Evolutionary conservation across 1,140 invertebrate species (phyloP).

Genomic region (Sipha flava): DNA sequence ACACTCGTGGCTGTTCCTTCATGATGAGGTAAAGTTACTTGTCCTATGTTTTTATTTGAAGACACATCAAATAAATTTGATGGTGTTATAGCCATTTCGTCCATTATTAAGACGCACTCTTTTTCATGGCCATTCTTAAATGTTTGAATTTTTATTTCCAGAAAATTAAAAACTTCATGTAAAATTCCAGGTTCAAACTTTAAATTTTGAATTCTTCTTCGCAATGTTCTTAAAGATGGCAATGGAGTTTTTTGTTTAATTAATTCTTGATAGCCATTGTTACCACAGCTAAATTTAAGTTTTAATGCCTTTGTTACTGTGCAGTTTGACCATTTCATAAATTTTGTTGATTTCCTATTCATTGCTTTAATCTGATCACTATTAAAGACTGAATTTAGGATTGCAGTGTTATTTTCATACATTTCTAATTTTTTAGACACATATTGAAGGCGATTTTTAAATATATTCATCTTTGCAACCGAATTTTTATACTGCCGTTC

Average conservation of each 20-base stretch:
- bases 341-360: too few species aligned
- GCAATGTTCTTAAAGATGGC: constrained; percentile 30
- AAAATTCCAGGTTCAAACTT: constrained; percentile 31
- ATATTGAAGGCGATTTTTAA: too few species aligned
- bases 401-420: too few species aligned
- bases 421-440: too few species aligned
- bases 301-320: too few species aligned
- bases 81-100: constrained; percentile 30
- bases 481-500: too few species aligned
- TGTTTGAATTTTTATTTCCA: constrained; percentile 19
- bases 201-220: constrained; percentile 27
- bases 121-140: constrained; percentile 17
- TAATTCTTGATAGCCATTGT: constrained; percentile 29
- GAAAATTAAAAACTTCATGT: constrained; percentile 31
- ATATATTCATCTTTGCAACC: too few species aligned
- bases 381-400: too few species aligned
- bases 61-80: not conserved
- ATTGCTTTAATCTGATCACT: too few species aligned
- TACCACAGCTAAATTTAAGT: not conserved
- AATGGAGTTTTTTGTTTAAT: constrained; percentile 23
- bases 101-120: too few species aligned
- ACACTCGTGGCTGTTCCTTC: not conserved
- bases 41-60: not conserved
- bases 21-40: not conserved
- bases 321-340: too few species aligned